Base-by-base conservation (phyloP, 1,140 invertebrate genomes). In the Galleria mellonella region DNA sequence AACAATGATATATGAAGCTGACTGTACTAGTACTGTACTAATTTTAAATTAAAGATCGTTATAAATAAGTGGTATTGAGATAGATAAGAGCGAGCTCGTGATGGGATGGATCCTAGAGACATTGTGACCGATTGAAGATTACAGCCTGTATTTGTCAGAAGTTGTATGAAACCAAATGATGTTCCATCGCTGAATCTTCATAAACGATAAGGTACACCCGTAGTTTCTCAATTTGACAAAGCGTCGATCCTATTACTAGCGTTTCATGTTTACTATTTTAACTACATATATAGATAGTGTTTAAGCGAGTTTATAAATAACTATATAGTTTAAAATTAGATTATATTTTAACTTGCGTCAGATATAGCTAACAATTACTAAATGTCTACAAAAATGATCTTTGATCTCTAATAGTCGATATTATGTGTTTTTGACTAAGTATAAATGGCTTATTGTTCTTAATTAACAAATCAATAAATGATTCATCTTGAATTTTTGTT, bases 391-490 rank as follows among this genome's bases (percentile, higher is more conserved):
- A 50, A 51, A 53, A 44, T 51, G 52, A 72, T 69, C 64, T 73
- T 73, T 64, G 53, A 76, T 47, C 47, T 23, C 63, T 77, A 60
- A 65, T 74, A 75, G 65, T 65, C 62, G 40, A 55, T 49, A 47
- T 58, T 54, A 70, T 56, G 64, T 72, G 64, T 75, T 75, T 82
- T 71, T 35, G 72, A 72, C 58, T 78, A 78, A 70, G 61, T 73
- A 71, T 49, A 39, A 40, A 77, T 67, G 65, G 79, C 79, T 83
- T 83, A 78, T 72, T 69, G 64, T 71, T 77, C 74, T 74, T 71
- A 61, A 64, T 70, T 69, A 58, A 70, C 45, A 68, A 68, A 73
- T 74, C 56, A 81, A 73, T 79, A 81, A 81, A 81, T 74, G 61
- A 66, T 71, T 77, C 65, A 83, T 79, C 68, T 74, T 68, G 53